A percentile compares a stretch with the other conserved stretches of the same genome.
Conservation (phyloP, 1,140 invertebrate species). For the Caenorhabditis briggsae region DNA sequence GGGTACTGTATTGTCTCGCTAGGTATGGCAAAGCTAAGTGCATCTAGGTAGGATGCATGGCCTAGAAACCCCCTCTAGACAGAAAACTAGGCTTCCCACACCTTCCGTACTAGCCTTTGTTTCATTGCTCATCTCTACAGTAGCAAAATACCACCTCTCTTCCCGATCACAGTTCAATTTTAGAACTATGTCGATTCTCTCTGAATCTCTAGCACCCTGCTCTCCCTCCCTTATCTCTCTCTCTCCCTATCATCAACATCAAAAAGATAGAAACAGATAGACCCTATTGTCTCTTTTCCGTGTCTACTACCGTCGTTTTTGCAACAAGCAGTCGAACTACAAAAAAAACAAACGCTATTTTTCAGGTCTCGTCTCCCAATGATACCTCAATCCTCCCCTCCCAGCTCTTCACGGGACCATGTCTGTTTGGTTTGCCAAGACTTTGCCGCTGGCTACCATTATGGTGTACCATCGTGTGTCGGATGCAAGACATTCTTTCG, state of each 20-base stretch:
- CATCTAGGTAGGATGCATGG: no score
- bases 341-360: background rate
- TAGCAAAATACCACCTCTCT: background rate
- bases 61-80: no score
- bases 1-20: no score
- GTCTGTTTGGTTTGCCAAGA: conserved; percentile 76
- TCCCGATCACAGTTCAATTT: conserved; percentile 24
- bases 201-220: background rate
- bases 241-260: background rate
- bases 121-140: background rate
- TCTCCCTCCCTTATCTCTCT: background rate
- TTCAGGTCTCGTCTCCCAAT: background rate
- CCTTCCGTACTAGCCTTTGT: no score
- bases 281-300: background rate
- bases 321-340: background rate
- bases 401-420: conserved; percentile 64
- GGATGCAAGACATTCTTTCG: conserved; percentile 77
- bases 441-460: conserved; percentile 75
- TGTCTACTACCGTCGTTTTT: background rate
- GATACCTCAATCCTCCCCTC: conserved; percentile 17
- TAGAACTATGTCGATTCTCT: background rate
- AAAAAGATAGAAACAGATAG: background rate
- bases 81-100: no score
- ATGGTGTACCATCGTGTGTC: conserved; percentile 77
- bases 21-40: no score